Conservation (phyloP, 2,113 vertebrate species). For the Beaufortia kweichowensis region DNA sequence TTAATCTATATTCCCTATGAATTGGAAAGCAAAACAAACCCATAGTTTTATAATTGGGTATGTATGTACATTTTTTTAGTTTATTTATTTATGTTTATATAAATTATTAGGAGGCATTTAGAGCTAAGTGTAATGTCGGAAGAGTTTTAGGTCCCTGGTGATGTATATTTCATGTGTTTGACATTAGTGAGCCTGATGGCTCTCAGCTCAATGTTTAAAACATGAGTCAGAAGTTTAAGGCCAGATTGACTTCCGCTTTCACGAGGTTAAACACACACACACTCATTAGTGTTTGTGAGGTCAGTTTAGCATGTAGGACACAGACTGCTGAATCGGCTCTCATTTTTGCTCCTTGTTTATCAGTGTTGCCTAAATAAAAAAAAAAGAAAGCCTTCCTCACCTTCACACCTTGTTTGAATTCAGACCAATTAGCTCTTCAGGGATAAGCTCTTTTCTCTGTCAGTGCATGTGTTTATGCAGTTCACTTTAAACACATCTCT, state of each 20-base stretch:
- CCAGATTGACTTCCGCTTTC: conserved; percentile 11
- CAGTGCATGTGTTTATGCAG: background rate
- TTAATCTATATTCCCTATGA: background rate
- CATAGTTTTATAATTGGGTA: background rate
- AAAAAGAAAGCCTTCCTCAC: background rate
- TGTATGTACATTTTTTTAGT: background rate
- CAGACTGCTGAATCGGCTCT: conserved; percentile 24
- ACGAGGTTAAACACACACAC: conserved; percentile 21
- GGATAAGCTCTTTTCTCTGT: background rate
- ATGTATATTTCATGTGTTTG: conserved; percentile 45
- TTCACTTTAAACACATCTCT: conserved; percentile 5
- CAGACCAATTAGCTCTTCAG: background rate
- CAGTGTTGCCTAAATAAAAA: too few species aligned
- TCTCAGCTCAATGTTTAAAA: conserved; percentile 41
- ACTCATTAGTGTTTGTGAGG: conserved; percentile 6
- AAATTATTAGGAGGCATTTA: background rate
- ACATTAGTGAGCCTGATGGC: conserved; percentile 41
- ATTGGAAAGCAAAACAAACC: background rate
- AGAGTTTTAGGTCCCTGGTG: background rate
- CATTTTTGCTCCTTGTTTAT: background rate
- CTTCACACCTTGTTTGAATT: background rate
- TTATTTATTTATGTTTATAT: background rate
- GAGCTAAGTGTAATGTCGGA: background rate
- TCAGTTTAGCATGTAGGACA: background rate
- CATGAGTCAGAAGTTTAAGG: conserved; percentile 27